Evolutionary conservation across 2,888 invertebrate species (phyloP).

Genomic region (Ptychoptera contaminata): DNA sequence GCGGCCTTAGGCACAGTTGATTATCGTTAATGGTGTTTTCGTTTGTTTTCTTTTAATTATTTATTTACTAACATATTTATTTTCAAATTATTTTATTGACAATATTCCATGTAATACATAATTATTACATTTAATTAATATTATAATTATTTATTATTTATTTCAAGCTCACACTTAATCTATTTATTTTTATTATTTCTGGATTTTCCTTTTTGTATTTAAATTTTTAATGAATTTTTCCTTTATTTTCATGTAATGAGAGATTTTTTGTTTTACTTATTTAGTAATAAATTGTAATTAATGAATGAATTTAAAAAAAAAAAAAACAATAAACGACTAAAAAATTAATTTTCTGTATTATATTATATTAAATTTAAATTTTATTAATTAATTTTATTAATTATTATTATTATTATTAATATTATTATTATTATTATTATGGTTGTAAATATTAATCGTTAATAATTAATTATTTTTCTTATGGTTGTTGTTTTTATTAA

Average conservation of each 20-base stretch:
- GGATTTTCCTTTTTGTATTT: slow-evolving; percentile 1
- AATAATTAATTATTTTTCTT: not conserved
- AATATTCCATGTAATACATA: slow-evolving; percentile 5
- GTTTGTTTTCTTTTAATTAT: no score
- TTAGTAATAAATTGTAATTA: slow-evolving; percentile 2
- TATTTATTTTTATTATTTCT: slow-evolving; percentile 2
- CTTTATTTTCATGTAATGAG: not conserved
- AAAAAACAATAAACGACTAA: no score
- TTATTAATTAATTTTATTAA: no score
- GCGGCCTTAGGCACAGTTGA: no score
- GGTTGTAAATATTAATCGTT: not conserved
- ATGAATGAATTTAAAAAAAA: no score
- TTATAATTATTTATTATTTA: no score
- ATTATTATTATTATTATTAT: no score
- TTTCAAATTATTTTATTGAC: slow-evolving; percentile 4
- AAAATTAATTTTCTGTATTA: no score
- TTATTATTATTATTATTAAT: no score
- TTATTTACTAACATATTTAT: not conserved
- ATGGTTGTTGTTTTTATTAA: not conserved
- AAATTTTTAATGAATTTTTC: not conserved
- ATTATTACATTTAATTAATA: not conserved
- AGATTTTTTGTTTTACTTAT: not conserved
- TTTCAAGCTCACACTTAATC: slow-evolving; percentile 5
- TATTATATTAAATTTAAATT: no score
- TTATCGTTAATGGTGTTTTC: no score